phyloP scores from a whole-genome alignment of 2,797 vertebrate species.

The Cryptoblepharus egeriae region DNA sequence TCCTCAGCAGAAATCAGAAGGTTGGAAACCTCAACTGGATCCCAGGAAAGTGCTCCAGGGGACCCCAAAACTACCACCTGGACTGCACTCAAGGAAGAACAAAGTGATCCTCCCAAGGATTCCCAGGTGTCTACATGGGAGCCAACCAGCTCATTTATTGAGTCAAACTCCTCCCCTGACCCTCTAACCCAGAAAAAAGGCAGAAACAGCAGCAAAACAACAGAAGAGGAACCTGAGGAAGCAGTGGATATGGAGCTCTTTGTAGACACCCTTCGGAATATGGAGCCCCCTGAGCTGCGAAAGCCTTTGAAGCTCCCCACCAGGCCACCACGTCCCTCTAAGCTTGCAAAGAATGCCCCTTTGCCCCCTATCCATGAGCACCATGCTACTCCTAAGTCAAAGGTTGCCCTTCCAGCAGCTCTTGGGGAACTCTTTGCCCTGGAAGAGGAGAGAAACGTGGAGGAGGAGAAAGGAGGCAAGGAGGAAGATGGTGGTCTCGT shows the following conservation, averaged over 20 bases:
- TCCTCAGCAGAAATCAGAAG: neutral
- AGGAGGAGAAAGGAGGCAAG: neutral
- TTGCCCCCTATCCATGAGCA: constrained; percentile 90
- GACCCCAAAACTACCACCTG: neutral
- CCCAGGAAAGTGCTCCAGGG: neutral
- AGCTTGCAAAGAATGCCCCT: constrained; percentile 69
- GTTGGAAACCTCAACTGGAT: fast-evolving
- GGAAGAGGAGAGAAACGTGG: neutral
- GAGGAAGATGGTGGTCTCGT: neutral
- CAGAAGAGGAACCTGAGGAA: constrained; percentile 72
- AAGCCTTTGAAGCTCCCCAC: constrained; percentile 70
- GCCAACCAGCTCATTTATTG: neutral
- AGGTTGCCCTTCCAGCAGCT: constrained; percentile 14
- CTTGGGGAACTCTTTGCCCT: neutral
- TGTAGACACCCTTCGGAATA: constrained; percentile 88
- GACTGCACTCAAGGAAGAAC: neutral
- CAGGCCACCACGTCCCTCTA: constrained; percentile 63
- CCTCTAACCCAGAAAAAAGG: neutral
- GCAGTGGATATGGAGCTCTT: constrained; percentile 87
- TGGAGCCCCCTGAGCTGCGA: constrained; percentile 83
- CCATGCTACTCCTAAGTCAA: constrained; percentile 46
- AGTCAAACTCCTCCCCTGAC: neutral
- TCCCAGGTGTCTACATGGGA: neutral
- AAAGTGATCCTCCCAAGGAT: fast-evolving
- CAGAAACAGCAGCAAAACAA: fast-evolving